phyloP scores from a whole-genome alignment of 30 jellyfish, hydroid and myxozoan genomes.

The Aurelia aurita region DNA sequence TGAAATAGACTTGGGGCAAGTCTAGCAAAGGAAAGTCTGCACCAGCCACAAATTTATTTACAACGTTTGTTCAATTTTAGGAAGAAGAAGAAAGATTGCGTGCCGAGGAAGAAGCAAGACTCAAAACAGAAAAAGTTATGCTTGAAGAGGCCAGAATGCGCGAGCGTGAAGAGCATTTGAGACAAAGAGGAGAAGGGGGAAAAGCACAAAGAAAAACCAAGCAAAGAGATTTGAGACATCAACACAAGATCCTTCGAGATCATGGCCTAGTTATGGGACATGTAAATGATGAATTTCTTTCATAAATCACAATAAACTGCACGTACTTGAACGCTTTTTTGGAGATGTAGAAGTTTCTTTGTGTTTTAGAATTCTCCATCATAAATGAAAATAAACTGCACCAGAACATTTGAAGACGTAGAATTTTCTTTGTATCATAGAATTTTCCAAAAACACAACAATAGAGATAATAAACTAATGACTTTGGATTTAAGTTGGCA shows the following conservation, averaged over 20 bases:
- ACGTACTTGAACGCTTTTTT: background rate
- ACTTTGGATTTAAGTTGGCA: too few species aligned
- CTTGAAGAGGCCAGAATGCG: constrained; percentile 76
- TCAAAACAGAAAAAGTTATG: constrained; percentile 53
- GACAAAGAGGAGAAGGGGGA: constrained; percentile 85
- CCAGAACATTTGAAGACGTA: too few species aligned
- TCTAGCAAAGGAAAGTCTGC: too few species aligned
- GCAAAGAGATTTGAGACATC: constrained; percentile 90
- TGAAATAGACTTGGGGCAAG: too few species aligned
- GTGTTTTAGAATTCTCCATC: too few species aligned
- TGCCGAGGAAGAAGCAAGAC: constrained; percentile 53
- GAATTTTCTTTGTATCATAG: too few species aligned
- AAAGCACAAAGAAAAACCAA: constrained; percentile 25
- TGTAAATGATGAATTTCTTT: constrained; percentile 82
- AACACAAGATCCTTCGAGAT: constrained; percentile 87
- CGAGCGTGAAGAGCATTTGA: constrained; percentile 83
- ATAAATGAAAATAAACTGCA: too few species aligned
- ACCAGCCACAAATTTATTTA: too few species aligned
- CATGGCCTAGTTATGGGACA: constrained; percentile 99
- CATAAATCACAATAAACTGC: constrained; percentile 10
- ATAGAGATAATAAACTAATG: too few species aligned
- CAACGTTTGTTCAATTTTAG: constrained; percentile 11
- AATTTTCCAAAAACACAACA: too few species aligned
- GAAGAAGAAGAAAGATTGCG: constrained; percentile 81
- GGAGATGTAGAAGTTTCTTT: background rate